A percentile compares a stretch with the other conserved stretches of the same genome.
These are phyloP conservation scores for Mechanitis messenoides DNA, from an alignment of 2,888 invertebrate species.

Conservation along the genomic window DNA sequence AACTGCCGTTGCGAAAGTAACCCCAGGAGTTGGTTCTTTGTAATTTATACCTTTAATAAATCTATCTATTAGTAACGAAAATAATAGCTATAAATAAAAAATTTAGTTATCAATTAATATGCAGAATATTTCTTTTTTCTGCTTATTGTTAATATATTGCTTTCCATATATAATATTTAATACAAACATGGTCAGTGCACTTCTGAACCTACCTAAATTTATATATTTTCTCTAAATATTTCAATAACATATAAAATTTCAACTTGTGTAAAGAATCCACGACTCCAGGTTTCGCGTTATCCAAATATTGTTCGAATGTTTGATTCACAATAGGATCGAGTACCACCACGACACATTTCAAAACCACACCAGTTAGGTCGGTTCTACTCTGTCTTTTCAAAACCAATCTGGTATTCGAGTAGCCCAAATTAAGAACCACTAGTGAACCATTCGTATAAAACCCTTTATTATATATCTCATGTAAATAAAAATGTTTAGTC, in stretches of 20 bases:
- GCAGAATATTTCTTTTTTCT: too few relatives aligned
- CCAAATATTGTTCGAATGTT: conserved; percentile 72
- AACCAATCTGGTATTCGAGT: conserved; percentile 53
- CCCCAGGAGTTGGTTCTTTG: conserved; percentile 79
- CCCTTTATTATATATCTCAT: conserved; percentile 76
- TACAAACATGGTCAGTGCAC: neutral
- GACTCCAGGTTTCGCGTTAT: conserved; percentile 57
- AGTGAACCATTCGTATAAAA: conserved; percentile 69
- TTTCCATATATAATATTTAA: too few relatives aligned
- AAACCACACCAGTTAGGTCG: conserved; percentile 73
- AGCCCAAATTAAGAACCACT: conserved; percentile 65
- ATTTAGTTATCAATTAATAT: neutral
- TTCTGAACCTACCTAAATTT: conserved; percentile 77
- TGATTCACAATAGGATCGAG: conserved; percentile 51
- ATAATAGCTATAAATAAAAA: neutral
- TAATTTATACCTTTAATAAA: conserved; percentile 55
- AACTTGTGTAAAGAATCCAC: conserved; percentile 80
- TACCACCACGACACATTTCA: conserved; percentile 74
- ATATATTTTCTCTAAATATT: conserved; percentile 78
- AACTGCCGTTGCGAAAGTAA: conserved; percentile 78
- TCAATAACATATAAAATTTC: conserved; percentile 76
- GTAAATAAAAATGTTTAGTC: conserved; percentile 42
- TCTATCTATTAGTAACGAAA: neutral
- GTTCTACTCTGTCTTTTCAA: conserved; percentile 52
- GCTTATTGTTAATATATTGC: too few relatives aligned